Base-by-base conservation (phyloP, 2,888 invertebrate species). In the Tridacna gigas region DNA sequence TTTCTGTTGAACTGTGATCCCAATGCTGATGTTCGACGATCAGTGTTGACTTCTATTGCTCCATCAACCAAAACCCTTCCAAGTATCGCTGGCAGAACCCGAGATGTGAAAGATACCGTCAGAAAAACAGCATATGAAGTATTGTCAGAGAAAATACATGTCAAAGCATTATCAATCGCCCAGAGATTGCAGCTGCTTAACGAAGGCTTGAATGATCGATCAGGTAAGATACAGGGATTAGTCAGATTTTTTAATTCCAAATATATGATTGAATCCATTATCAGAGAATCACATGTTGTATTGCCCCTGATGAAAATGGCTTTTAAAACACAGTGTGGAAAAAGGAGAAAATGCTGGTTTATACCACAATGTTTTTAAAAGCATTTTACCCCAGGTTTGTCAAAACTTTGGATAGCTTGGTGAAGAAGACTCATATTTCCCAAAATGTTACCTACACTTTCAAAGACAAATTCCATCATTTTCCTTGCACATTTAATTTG, bases 81-180 rank as follows among this genome's bases (percentile, higher is more conserved):
- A 0, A 96, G 96, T 84, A 96, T 98, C 48, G 92, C 98, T 73
- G 96, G 96, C 84, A 96, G 97, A 1, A 96, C 97, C 0, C 96
- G 97, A 91, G 98, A 98, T 94, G 96, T 97, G 0, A 97, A 97
- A 92, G 97, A 97, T 80, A 96, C 96, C 48, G 97, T 98, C 0
- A 96, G 98, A 0, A 96, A 95, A 91, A 95, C 95, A 83, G 96
- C 96, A 0, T 96, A 95, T 91, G 91, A 91, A 61, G 92, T 95
- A 37, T 92, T 96, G 65, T 95, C 96, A 15, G 96, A 95, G 80
- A 95, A 95, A 90, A 93, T 96, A n/a, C 95, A 96, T 76, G 94
- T 96, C 7, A 95, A 95, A 87, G 96, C 96, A 0, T 95, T 97
- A 78, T 96, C 96, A 76, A 97, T 97, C 61, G 95, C 96, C 2